Evolutionary conservation across 2,113 vertebrate species (phyloP).

Genomic region (Leptodactylus fuscus): DNA sequence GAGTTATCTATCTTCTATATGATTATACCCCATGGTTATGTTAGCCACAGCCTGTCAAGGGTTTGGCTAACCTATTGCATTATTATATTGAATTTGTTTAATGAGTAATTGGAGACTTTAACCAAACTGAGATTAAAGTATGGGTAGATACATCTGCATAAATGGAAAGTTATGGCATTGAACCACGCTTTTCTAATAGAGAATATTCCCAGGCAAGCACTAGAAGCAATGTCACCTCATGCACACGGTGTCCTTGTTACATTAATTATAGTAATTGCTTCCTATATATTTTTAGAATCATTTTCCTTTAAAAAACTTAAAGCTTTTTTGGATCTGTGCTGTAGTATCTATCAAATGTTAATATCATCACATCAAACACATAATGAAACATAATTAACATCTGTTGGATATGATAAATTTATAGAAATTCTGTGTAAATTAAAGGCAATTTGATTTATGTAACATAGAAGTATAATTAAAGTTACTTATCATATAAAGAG

Average conservation of each 20-base stretch:
- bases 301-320: conserved; percentile 6
- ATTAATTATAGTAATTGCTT: neutral
- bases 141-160: too few relatives aligned
- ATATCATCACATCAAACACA: conserved; percentile 25
- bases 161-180: neutral
- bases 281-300: neutral
- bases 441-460: conserved; percentile 19
- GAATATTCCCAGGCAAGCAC: neutral
- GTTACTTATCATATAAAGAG: conserved; percentile 38
- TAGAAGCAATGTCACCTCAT: neutral
- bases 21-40: too few relatives aligned
- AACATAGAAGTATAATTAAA: conserved; percentile 29
- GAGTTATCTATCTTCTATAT: too few relatives aligned
- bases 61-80: too few relatives aligned
- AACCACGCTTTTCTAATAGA: neutral
- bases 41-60: too few relatives aligned
- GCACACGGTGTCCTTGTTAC: neutral
- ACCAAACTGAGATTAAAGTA: too few relatives aligned
- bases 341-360: conserved; percentile 10
- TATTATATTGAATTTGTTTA: too few relatives aligned
- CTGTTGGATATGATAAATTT: neutral
- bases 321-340: neutral
- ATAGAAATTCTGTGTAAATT: conserved; percentile 5
- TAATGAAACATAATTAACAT: conserved; percentile 38
- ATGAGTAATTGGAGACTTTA: too few relatives aligned